phyloP scores from a whole-genome alignment of 2,113 vertebrate genomes.

The Myrmophylax atrothorax region DNA sequence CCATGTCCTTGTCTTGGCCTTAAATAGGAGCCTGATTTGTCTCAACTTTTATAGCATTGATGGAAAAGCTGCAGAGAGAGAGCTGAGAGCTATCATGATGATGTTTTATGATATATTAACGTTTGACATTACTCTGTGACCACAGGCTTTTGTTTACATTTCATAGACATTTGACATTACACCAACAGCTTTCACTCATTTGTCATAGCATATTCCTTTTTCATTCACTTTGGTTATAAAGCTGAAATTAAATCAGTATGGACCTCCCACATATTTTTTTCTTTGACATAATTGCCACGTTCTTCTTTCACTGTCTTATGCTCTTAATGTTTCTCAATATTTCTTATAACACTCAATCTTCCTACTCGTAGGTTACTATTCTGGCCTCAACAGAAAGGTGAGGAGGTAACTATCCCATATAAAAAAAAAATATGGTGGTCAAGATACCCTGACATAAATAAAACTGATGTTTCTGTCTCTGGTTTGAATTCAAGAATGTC shows the following conservation, averaged over 20 bases:
- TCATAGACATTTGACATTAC: not conserved
- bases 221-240: not conserved
- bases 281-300: not conserved
- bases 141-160: not conserved
- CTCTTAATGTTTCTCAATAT: not conserved
- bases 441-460: not conserved
- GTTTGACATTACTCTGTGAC: not conserved
- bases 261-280: not conserved
- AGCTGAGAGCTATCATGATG: not conserved
- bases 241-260: slow-evolving; percentile 24
- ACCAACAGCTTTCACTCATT: slow-evolving; percentile 8
- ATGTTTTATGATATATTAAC: not conserved
- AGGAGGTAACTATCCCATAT: not conserved
- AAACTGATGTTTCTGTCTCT: not conserved
- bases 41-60: not conserved
- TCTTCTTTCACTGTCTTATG: not conserved
- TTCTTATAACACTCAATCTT: not conserved
- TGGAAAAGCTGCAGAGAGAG: not conserved
- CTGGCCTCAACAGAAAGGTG: not conserved
- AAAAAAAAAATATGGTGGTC: not conserved
- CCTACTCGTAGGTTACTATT: not conserved
- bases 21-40: not conserved
- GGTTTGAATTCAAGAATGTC: not conserved
- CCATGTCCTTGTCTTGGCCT: not conserved
- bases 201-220: slow-evolving; percentile 7